These are phyloP conservation scores for Nyctibius bracteatus DNA, from an alignment of 2,113 vertebrate species.

Conservation along the genomic window DNA sequence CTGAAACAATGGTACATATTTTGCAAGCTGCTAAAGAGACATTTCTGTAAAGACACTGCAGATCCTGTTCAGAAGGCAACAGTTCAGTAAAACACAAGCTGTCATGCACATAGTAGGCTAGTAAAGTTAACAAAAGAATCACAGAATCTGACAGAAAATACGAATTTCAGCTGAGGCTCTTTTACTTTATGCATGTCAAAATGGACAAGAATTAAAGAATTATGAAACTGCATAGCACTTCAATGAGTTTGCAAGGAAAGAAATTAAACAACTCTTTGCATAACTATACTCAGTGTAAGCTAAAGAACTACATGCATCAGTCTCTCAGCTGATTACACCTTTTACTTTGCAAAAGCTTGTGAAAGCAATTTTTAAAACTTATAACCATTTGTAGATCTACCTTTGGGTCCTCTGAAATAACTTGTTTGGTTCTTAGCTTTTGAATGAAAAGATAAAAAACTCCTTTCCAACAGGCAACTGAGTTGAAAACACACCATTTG, in stretches of 20 bases:
- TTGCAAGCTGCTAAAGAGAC: neutral
- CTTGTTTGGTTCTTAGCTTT: neutral
- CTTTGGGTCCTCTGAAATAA: neutral
- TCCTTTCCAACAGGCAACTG: neutral
- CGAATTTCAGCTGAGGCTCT: neutral
- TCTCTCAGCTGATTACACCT: neutral
- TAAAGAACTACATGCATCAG: accelerated
- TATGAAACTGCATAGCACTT: neutral
- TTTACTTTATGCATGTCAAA: neutral
- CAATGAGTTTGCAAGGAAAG: neutral
- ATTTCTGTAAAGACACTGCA: neutral
- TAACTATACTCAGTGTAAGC: neutral
- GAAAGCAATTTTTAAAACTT: neutral
- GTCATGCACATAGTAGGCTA: neutral
- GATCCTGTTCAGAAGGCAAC: neutral
- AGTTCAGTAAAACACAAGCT: neutral
- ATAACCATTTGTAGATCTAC: neutral
- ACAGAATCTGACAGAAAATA: neutral
- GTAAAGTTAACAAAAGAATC: neutral
- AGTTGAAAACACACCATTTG: neutral
- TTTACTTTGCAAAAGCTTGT: neutral
- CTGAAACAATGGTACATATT: neutral
- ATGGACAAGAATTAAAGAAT: neutral
- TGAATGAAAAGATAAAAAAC: neutral
- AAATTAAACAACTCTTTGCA: neutral